These are phyloP conservation scores for Macrotus californicus DNA, from an alignment of 2,113 vertebrate species.

Conservation along the genomic window DNA sequence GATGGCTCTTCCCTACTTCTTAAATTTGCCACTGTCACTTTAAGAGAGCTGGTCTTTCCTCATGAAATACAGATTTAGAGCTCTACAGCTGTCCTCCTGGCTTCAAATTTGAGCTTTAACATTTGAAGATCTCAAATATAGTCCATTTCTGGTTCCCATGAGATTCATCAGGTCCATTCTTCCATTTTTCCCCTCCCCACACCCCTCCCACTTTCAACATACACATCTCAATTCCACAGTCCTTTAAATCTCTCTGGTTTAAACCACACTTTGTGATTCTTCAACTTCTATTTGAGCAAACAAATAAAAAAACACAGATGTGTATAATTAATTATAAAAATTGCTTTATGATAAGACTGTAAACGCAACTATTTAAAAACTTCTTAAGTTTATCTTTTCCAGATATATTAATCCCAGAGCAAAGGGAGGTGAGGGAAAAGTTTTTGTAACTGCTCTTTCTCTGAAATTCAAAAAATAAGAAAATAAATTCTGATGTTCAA, in stretches of 20 bases:
- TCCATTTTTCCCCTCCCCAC: background rate
- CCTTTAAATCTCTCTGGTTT: background rate
- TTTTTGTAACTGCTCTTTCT: conserved; percentile 50
- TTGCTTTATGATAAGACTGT: background rate
- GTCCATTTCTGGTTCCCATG: background rate
- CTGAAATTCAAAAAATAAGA: conserved; percentile 74
- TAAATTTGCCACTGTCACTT: background rate
- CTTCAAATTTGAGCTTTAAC: background rate
- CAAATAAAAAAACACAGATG: background rate
- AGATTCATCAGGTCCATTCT: background rate
- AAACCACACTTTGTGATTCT: background rate
- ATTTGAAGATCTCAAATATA: background rate
- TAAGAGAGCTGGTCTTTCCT: background rate
- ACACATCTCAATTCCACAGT: background rate
- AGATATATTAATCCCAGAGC: background rate
- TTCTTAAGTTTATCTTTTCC: conserved; percentile 23
- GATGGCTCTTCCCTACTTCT: background rate
- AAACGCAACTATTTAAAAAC: conserved; percentile 29
- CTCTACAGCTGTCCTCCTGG: background rate
- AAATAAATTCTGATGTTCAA: conserved; percentile 75
- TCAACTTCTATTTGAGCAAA: background rate
- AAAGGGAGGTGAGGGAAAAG: background rate
- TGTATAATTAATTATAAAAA: background rate
- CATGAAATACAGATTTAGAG: background rate
- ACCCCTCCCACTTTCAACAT: background rate